Evolutionary conservation across 2,797 vertebrate genomes (phyloP).

Genomic region (Hoplostethus atlanticus): DNA sequence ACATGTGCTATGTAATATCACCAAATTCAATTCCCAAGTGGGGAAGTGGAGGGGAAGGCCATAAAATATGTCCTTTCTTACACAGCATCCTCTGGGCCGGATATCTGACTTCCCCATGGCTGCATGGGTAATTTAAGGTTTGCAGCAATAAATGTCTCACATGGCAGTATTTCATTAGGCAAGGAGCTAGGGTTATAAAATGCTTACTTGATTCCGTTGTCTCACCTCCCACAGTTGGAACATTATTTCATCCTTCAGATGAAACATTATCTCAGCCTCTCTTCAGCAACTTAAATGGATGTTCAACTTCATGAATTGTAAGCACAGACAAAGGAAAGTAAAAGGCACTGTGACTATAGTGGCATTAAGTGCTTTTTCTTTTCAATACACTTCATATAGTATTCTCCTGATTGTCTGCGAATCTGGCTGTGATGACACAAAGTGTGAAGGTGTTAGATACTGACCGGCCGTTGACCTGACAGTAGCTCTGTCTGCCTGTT

Average conservation of each 20-base stretch:
- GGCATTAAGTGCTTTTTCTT: constrained; percentile 25
- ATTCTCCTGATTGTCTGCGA: constrained; percentile 18
- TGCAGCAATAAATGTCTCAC: constrained; percentile 69
- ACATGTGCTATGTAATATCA: constrained; percentile 49
- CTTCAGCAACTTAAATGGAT: constrained; percentile 49
- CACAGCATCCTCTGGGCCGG: constrained; percentile 31
- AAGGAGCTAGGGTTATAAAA: constrained; percentile 65
- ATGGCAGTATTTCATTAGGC: constrained; percentile 70
- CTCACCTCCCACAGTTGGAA: constrained; percentile 71
- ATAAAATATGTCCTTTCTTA: constrained; percentile 59
- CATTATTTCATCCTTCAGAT: constrained; percentile 59
- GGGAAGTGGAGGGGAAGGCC: constrained; percentile 45
- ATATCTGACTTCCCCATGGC: constrained; percentile 72
- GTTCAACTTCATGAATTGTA: constrained; percentile 41
- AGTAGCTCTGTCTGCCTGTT: constrained; percentile 22
- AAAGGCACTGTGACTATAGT: constrained; percentile 3
- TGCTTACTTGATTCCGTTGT: constrained; percentile 68
- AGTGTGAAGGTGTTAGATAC: constrained; percentile 8
- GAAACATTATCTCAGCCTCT: constrained; percentile 54
- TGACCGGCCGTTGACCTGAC: constrained; percentile 28
- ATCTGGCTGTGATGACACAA: constrained; percentile 7
- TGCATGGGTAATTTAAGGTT: constrained; percentile 71
- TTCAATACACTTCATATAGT: not conserved
- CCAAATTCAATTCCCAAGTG: constrained; percentile 55
- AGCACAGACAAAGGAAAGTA: constrained; percentile 21